Conservation (phyloP, 2,888 invertebrate genomes). For the Rutpela maculata region DNA sequence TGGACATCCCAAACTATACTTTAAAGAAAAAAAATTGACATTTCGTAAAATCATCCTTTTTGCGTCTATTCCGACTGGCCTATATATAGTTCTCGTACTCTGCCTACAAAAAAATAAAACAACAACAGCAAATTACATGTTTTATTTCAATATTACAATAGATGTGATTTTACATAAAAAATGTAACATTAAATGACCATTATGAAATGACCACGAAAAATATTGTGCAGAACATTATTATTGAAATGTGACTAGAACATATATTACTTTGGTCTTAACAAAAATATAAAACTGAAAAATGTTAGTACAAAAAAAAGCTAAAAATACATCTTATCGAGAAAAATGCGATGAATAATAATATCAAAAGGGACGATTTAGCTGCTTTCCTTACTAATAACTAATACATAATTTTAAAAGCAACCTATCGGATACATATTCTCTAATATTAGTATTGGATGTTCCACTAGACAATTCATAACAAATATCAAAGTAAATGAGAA, state of each 20-base stretch:
- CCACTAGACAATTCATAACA: constrained; percentile 39
- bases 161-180: constrained; percentile 55
- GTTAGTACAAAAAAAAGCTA: constrained; percentile 49
- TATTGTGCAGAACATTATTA: constrained; percentile 58
- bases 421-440: constrained; percentile 47
- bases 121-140: constrained; percentile 52
- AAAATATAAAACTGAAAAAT: constrained; percentile 43
- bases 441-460: constrained; percentile 48
- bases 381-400: constrained; percentile 43
- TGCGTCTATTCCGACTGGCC: too few relatives aligned
- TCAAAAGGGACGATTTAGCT: constrained; percentile 35
- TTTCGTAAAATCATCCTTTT: too few relatives aligned
- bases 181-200: constrained; percentile 52
- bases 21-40: too few relatives aligned
- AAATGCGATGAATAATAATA: constrained; percentile 38
- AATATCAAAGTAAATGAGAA: constrained; percentile 49
- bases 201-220: constrained; percentile 49
- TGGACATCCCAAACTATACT: too few relatives aligned
- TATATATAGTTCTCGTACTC: background rate
- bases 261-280: constrained; percentile 63
- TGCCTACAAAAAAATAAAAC: constrained; percentile 10
- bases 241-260: constrained; percentile 64
- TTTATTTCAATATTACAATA: constrained; percentile 54
- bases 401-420: constrained; percentile 53
- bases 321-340: constrained; percentile 34